Evolutionary conservation across 2,888 invertebrate species (phyloP).

Genomic region (Cerceris ruficornis): DNA sequence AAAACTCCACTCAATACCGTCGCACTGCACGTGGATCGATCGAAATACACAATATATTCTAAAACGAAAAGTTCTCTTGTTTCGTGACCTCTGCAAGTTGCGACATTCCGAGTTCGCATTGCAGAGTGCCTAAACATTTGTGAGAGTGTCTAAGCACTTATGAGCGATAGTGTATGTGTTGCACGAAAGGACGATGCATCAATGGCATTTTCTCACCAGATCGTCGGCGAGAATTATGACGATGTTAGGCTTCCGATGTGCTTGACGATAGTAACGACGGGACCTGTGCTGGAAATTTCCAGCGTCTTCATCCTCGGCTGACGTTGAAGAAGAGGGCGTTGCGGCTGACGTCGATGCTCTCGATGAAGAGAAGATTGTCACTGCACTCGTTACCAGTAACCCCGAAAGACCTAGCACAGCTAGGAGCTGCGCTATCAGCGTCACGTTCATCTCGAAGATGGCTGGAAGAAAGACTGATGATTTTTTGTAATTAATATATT

Average conservation of each 20-base stretch:
- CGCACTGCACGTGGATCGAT: too few relatives aligned
- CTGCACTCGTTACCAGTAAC: constrained; percentile 13
- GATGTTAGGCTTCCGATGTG: constrained; percentile 73
- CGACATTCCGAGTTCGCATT: too few relatives aligned
- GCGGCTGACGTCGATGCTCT: constrained; percentile 1
- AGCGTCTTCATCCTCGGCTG: constrained; percentile 8
- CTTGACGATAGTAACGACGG: neutral
- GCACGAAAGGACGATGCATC: neutral
- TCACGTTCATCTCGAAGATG: constrained; percentile 31
- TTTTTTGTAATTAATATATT: neutral
- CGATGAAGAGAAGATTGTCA: constrained; percentile 25
- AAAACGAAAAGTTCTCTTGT: too few relatives aligned
- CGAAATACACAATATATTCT: too few relatives aligned
- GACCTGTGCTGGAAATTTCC: constrained; percentile 1
- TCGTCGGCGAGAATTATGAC: constrained; percentile 80
- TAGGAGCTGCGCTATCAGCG: constrained; percentile 15
- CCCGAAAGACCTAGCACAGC: constrained; percentile 27
- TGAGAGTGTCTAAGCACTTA: too few relatives aligned
- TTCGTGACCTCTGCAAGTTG: too few relatives aligned
- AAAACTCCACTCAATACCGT: too few relatives aligned
- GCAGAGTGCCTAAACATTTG: too few relatives aligned
- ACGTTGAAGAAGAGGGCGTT: neutral
- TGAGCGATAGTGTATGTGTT: too few relatives aligned
- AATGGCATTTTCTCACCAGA: constrained; percentile 68
- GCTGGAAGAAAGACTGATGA: constrained; percentile 14